Conservation (phyloP, 2,888 invertebrate genomes). For the Cremastobaeus sp. region DNA sequence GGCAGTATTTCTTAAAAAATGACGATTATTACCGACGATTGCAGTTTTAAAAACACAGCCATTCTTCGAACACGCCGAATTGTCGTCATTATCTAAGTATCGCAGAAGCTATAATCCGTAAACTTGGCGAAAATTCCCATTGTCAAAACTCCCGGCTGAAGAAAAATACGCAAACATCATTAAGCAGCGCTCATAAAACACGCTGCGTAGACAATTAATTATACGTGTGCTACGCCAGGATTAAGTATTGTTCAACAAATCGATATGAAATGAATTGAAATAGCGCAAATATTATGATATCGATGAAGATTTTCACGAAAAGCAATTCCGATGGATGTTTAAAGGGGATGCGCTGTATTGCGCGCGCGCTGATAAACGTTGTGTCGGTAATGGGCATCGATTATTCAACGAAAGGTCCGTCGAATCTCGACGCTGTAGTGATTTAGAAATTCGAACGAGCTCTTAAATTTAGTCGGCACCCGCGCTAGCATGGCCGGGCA, state of each 20-base stretch:
- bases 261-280: constrained; percentile 30
- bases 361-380: constrained; percentile 16
- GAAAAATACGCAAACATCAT: constrained; percentile 20
- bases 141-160: background rate
- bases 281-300: constrained; percentile 34
- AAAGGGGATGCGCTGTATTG: constrained; percentile 29
- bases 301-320: constrained; percentile 42
- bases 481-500: background rate
- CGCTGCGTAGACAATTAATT: constrained; percentile 21
- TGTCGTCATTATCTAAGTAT: too few relatives aligned
- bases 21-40: too few relatives aligned
- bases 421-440: constrained; percentile 46
- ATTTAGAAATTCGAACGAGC: constrained; percentile 53
- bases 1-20: too few relatives aligned
- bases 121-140: constrained; percentile 2
- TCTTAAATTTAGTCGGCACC: constrained; percentile 51
- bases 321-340: constrained; percentile 39
- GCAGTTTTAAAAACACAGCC: too few relatives aligned
- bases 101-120: too few relatives aligned
- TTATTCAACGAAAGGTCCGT: constrained; percentile 50
- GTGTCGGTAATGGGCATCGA: constrained; percentile 48
- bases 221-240: background rate
- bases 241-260: constrained; percentile 35
- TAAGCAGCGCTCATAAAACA: constrained; percentile 12
- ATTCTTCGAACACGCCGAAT: too few relatives aligned